Evolutionary conservation across 2,888 invertebrate species (phyloP), one percentile per base, ranked within the genome.

Genomic region (Epinotia demarniana): DNA sequence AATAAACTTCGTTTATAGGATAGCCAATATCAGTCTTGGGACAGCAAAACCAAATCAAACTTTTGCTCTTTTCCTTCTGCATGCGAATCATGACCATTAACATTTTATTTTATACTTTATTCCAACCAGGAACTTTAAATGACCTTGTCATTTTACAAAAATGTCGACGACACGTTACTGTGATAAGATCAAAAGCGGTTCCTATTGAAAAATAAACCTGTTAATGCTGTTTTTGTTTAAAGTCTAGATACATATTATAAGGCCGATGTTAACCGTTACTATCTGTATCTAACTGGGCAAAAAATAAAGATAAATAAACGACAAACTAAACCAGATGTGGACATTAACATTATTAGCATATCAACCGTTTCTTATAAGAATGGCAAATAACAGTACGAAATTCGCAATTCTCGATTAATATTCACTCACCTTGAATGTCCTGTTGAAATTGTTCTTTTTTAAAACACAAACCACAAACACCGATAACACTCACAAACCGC

Each of bases 381-480:
- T 64, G 57, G 39, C 74, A 75, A 74, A 64, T 74, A 58, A 75
- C 64, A 75, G 64, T 19, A 63, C 46, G 43, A 73, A n/a, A 67
- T 74, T 74, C 16, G 55, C 57, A 33, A 58, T 23, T 57, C n/a
- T 49, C 49, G 53, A 60, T 55, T 46, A 70, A 39, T 64, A 64
- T 39, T 67, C 53, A 23, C 75, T 75, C 57, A 75, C 75, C 75
- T 67, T 46, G 55, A 46, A 67, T 60, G 62, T 72, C 75, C 71
- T 62, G 16, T 13, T 66, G 39, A 23, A 63, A 57, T 68, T 43
- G n/a, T 60, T 16, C 33, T 66, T 72, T 66, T 72, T 71, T 63
- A 53, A 19, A 63, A 67, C 75, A 71, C 71, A 78, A 77, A 77
- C 79, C 83, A 82, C 81, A 77, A 71, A 72, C 66, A 67, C 71